phyloP scores from a whole-genome alignment of 2,888 invertebrate species.

The Megalurothrips usitatus region DNA sequence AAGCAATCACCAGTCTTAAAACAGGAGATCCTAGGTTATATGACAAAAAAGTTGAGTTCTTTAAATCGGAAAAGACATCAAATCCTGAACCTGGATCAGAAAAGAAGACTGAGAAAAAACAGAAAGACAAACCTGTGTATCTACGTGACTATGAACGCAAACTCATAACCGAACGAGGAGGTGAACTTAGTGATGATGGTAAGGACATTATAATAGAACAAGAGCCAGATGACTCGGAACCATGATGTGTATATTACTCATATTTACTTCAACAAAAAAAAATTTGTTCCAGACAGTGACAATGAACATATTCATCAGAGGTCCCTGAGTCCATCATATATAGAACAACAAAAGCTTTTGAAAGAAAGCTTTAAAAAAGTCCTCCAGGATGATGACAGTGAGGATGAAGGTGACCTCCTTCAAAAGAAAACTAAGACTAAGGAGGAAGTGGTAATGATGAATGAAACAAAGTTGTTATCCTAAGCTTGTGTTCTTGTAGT shows the following conservation, averaged over 20 bases:
- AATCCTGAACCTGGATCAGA: slow-evolving; percentile 32
- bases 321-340: slow-evolving; percentile 51
- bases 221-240: slow-evolving; percentile 32
- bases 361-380: slow-evolving; percentile 60
- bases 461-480: neutral
- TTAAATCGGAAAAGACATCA: slow-evolving; percentile 48
- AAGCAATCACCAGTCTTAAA: slow-evolving; percentile 78
- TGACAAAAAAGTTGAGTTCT: slow-evolving; percentile 68
- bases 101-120: slow-evolving; percentile 43
- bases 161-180: slow-evolving; percentile 64
- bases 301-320: slow-evolving; percentile 38
- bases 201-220: slow-evolving; percentile 30
- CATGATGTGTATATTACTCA: slow-evolving; percentile 39
- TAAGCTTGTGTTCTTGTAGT: neutral
- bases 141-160: slow-evolving; percentile 77
- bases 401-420: slow-evolving; percentile 54
- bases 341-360: slow-evolving; percentile 62
- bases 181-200: slow-evolving; percentile 42
- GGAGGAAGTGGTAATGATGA: slow-evolving; percentile 46
- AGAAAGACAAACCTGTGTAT: slow-evolving; percentile 56
- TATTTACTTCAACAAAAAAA: slow-evolving; percentile 10
- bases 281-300: slow-evolving; percentile 29
- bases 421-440: slow-evolving; percentile 53
- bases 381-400: slow-evolving; percentile 52
- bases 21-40: slow-evolving; percentile 87